A percentile compares a stretch with the other conserved stretches of the same genome.
Conservation (phyloP, 2,888 invertebrate species). For the Choristoneura rosaceana region DNA sequence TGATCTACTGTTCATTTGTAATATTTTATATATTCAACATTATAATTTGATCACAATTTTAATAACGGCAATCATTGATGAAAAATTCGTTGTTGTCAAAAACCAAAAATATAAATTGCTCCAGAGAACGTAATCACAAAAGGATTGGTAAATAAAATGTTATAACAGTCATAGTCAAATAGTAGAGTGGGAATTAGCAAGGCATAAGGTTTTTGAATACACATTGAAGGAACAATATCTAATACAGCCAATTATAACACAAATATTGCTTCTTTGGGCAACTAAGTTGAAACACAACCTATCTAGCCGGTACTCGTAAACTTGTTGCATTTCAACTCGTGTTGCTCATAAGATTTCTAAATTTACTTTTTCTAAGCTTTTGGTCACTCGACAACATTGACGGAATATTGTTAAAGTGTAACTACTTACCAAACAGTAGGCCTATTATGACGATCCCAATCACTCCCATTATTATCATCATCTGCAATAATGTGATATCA, state of each 20-base stretch:
- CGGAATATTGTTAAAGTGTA: conserved; percentile 26
- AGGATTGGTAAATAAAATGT: background rate
- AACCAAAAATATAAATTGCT: background rate
- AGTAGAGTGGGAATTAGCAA: conserved; percentile 27
- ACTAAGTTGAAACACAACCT: conserved; percentile 33
- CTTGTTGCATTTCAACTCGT: conserved; percentile 21
- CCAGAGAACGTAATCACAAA: background rate
- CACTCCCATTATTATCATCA: conserved; percentile 96
- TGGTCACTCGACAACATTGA: conserved; percentile 52
- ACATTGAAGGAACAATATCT: conserved; percentile 35
- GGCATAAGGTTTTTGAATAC: conserved; percentile 20
- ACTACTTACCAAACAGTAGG: conserved; percentile 94
- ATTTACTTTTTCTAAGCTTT: conserved; percentile 36
- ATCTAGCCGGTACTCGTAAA: background rate
- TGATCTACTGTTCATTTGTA: no score
- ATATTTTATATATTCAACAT: no score
- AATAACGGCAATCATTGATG: no score
- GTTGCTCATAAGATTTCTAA: conserved; percentile 19
- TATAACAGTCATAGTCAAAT: background rate
- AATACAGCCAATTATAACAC: conserved; percentile 41
- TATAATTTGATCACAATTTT: no score
- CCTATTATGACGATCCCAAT: conserved; percentile 93
- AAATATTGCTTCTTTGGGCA: conserved; percentile 20
- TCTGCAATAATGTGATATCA: conserved; percentile 77
- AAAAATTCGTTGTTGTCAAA: no score